phyloP scores from a whole-genome alignment of 2,888 invertebrate species.

The Adineta ricciae region DNA sequence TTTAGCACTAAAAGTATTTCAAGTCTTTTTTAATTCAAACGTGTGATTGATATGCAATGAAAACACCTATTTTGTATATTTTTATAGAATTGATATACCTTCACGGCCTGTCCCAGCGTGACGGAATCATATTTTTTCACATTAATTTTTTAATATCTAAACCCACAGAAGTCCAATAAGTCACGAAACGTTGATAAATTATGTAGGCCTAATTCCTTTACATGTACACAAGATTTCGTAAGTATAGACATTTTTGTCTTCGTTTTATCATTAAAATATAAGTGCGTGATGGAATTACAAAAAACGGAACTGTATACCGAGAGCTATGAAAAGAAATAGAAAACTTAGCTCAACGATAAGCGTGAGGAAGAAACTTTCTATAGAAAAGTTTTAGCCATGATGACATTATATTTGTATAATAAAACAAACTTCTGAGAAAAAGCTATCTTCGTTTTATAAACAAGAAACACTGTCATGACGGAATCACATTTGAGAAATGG shows the following conservation, averaged over 20 bases:
- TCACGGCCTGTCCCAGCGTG: too few relatives aligned
- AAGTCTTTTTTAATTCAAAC: too few relatives aligned
- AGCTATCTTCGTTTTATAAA: neutral
- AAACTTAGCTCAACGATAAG: neutral
- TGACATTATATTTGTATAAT: neutral
- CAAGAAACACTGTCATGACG: neutral
- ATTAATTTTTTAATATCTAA: too few relatives aligned
- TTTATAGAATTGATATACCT: too few relatives aligned
- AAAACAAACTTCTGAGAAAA: neutral
- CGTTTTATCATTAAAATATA: neutral
- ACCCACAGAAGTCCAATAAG: too few relatives aligned
- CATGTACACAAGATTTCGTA: neutral
- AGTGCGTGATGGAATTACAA: neutral
- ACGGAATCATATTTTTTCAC: too few relatives aligned
- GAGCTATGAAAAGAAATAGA: neutral
- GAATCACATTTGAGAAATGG: neutral
- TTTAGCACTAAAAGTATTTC: too few relatives aligned
- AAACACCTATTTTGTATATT: too few relatives aligned
- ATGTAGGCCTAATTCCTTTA: too few relatives aligned
- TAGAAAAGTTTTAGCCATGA: neutral
- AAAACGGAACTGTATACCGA: neutral
- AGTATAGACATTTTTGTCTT: neutral
- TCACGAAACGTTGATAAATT: too few relatives aligned
- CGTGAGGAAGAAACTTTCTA: neutral
- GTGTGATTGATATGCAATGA: too few relatives aligned